Percentiles rank a stretch among this genome's conserved stretches.
phyloP scores from a whole-genome alignment of 2,888 invertebrate genomes.

The Philereme transversata region DNA sequence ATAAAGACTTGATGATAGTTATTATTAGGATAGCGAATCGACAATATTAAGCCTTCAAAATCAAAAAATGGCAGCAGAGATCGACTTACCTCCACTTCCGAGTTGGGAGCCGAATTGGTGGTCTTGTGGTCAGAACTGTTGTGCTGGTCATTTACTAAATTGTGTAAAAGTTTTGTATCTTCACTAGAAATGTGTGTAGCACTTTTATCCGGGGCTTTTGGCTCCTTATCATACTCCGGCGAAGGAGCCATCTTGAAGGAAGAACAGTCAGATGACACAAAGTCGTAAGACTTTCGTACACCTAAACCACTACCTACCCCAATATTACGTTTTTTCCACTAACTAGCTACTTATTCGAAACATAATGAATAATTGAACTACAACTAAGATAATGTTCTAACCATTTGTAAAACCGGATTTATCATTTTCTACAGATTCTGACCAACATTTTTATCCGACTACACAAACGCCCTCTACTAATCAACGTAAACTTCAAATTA shows the following conservation, averaged over 20 bases:
- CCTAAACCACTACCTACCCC: constrained; percentile 68
- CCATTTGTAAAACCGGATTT: constrained; percentile 69
- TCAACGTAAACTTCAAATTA: constrained; percentile 10
- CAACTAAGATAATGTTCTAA: constrained; percentile 70
- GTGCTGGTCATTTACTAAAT: constrained; percentile 69
- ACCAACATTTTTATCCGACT: constrained; percentile 75
- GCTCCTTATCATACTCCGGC: constrained; percentile 90
- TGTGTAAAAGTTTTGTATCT: constrained; percentile 77
- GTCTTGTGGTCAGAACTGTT: constrained; percentile 69
- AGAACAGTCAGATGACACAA: constrained; percentile 84
- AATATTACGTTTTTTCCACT: constrained; percentile 58
- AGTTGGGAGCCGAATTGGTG: constrained; percentile 58
- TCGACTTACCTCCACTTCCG: constrained; percentile 76
- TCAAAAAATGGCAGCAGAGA: constrained; percentile 63
- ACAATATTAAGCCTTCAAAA: constrained; percentile 44
- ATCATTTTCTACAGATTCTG: constrained; percentile 77
- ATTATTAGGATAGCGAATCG: constrained; percentile 32
- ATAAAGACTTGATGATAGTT: constrained; percentile 8
- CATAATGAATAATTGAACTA: constrained; percentile 64
- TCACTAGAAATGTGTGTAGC: constrained; percentile 68
- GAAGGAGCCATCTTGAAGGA: constrained; percentile 90
- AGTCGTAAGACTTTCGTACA: constrained; percentile 81
- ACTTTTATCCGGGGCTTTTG: constrained; percentile 89
- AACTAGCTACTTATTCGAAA: constrained; percentile 69
- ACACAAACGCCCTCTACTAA: constrained; percentile 56